Base-by-base conservation (phyloP, 2,888 invertebrate species). In the Clivina fossor region DNA sequence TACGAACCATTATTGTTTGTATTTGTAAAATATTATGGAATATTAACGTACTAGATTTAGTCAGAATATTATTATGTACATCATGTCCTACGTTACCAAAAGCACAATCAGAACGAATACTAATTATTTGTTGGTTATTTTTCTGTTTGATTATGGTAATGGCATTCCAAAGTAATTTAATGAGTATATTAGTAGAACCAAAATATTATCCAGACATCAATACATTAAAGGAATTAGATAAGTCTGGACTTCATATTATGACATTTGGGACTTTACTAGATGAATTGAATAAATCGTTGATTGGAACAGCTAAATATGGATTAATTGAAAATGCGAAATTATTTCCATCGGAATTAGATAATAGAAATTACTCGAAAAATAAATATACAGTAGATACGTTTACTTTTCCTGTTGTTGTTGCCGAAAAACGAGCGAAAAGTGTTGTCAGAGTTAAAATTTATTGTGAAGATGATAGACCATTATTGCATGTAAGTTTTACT, bases 151-250 rank as follows among this genome's bases (percentile, higher is more conserved):
- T 55, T 22, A 16, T 47, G 11, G 18, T 33, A 9, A 55, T 20
- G n/a, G 20, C 20, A 9, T 55, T 55, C 20, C 46, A 46, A 55
- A 55, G 55, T 40, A 55, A 47, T 7, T 8, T 55, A 46, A 47
- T 47, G 3, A 47, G 47, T 38, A 55, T 47, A 13, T 32, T 55
- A 38, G 47, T 55, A 47, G 38, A 47, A 22, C 28, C 47, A 9
- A 46, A 47, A 20, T 74, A 73, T 64, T 76, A 74, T 60, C 66
- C 69, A 1, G 75, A 78, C 32, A 74, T 79, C 9, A 62, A 74
- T 35, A 74, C 70, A 9, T 60, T 78, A 5, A 63, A 69, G 32
- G 69, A 75, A 30, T 60, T 80, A 33, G 74, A 75, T 49, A 61
- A 69, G 7, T 72, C 73, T 5, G 70, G 71, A 5, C 61, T 77